Conservation (phyloP, 2,888 invertebrate genomes). For the Drosophila bunnanda region DNA sequence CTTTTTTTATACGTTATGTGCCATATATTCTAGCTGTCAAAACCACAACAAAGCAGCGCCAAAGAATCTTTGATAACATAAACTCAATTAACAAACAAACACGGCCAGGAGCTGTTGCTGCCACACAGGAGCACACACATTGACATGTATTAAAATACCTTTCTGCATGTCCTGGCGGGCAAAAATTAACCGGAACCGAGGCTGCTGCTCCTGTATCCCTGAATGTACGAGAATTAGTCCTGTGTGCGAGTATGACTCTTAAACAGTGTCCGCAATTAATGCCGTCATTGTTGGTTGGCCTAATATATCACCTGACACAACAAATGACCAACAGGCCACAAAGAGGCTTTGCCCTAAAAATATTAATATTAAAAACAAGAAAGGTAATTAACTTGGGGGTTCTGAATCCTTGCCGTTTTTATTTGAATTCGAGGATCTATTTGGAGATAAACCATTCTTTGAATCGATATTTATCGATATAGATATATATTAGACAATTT, state of each 20-base stretch:
- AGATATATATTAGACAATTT: too few relatives aligned
- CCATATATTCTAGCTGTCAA: slow-evolving; percentile 30
- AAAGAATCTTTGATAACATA: slow-evolving; percentile 43
- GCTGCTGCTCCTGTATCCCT: slow-evolving; percentile 9
- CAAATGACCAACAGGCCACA: background rate
- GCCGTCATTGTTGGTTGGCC: slow-evolving; percentile 35
- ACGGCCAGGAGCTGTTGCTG: slow-evolving; percentile 6
- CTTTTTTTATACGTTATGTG: background rate
- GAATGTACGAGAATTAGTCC: slow-evolving; percentile 20
- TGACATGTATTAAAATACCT: slow-evolving; percentile 44
- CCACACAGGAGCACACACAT: slow-evolving; percentile 4
- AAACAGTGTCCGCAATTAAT: slow-evolving; percentile 33
- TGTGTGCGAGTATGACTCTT: slow-evolving; percentile 8
- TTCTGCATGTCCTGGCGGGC: slow-evolving; percentile 40
- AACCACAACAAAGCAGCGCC: slow-evolving; percentile 46
- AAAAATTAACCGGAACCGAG: slow-evolving; percentile 32
- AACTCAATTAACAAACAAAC: slow-evolving; percentile 60
- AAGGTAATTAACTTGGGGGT: too few relatives aligned
- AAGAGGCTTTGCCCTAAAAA: background rate
- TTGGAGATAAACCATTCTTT: too few relatives aligned
- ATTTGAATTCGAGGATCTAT: too few relatives aligned
- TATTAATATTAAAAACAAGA: background rate
- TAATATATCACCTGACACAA: slow-evolving; percentile 27
- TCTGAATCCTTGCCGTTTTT: too few relatives aligned
- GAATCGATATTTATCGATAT: too few relatives aligned